These are phyloP conservation scores for Micromussa lordhowensis DNA, from an alignment of 92 coral and sea anemone genomes.

Conservation along the genomic window DNA sequence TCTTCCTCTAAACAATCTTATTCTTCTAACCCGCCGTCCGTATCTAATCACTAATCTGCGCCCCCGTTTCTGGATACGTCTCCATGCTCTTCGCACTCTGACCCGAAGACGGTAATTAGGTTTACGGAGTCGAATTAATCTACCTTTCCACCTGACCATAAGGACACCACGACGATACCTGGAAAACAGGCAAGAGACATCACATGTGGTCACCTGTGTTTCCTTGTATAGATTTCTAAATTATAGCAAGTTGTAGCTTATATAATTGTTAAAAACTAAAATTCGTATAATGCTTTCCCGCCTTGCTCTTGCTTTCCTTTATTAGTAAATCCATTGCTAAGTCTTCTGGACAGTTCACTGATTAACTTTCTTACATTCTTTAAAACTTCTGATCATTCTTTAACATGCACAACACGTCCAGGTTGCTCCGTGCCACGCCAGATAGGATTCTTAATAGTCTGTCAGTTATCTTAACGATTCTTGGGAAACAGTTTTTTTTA, in stretches of 20 bases:
- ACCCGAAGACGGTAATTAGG: slow-evolving; percentile 12
- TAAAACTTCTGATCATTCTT: neutral
- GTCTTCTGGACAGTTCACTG: neutral
- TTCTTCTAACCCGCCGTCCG: neutral
- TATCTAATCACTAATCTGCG: neutral
- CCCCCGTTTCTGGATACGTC: neutral
- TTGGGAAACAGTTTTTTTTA: no score
- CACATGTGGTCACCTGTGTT: neutral
- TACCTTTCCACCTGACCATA: slow-evolving; percentile 2
- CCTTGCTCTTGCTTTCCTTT: no score
- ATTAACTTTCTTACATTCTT: neutral
- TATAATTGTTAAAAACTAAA: no score
- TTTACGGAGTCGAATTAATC: neutral
- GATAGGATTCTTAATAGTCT: no score
- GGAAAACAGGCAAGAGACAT: neutral
- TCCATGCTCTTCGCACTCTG: neutral
- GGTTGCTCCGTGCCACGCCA: neutral
- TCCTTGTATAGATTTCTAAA: no score
- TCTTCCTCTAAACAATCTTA: neutral
- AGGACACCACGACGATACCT: slow-evolving; percentile 13
- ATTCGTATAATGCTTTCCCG: no score
- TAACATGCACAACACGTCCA: neutral
- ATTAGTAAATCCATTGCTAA: no score
- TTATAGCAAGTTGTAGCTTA: no score
- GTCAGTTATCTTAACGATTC: no score